phyloP scores from a whole-genome alignment of 1,140 invertebrate species.

The Heliconius hewitsoni region DNA sequence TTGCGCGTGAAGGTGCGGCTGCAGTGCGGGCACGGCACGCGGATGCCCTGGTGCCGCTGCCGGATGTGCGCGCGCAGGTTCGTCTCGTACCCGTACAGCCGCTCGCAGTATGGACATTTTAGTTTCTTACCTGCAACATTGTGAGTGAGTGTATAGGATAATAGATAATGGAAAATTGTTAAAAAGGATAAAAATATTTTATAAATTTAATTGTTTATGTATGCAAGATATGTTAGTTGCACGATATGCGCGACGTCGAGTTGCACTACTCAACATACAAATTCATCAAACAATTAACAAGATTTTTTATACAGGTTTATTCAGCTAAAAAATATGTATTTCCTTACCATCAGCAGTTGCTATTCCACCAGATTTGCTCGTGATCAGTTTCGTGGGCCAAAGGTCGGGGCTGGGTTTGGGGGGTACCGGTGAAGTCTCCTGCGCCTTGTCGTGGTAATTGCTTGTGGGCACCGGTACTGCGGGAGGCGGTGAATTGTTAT shows the following conservation, averaged over 20 bases:
- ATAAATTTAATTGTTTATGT: too few relatives aligned
- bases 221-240: too few relatives aligned
- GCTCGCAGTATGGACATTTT: constrained; percentile 95
- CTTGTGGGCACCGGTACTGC: constrained; percentile 77
- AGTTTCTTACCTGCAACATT: constrained; percentile 88
- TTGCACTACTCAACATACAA: too few relatives aligned
- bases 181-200: too few relatives aligned
- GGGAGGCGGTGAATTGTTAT: constrained; percentile 78
- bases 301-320: too few relatives aligned
- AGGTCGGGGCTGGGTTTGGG: constrained; percentile 75
- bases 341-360: constrained; percentile 78
- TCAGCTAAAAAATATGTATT: too few relatives aligned
- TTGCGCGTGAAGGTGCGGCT: constrained; percentile 94
- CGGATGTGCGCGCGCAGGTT: constrained; percentile 94
- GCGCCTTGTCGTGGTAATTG: constrained; percentile 79
- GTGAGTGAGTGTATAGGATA: too few relatives aligned
- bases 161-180: too few relatives aligned
- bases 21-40: constrained; percentile 93
- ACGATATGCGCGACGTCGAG: too few relatives aligned
- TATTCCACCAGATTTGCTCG: constrained; percentile 80
- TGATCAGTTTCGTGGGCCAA: constrained; percentile 75
- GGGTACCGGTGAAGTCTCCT: constrained; percentile 75
- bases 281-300: too few relatives aligned
- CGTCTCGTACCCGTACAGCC: constrained; percentile 95
- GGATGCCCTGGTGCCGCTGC: constrained; percentile 93